These are phyloP conservation scores for Panthera leo DNA, from an alignment of 2,113 vertebrate genomes.

Conservation along the genomic window DNA sequence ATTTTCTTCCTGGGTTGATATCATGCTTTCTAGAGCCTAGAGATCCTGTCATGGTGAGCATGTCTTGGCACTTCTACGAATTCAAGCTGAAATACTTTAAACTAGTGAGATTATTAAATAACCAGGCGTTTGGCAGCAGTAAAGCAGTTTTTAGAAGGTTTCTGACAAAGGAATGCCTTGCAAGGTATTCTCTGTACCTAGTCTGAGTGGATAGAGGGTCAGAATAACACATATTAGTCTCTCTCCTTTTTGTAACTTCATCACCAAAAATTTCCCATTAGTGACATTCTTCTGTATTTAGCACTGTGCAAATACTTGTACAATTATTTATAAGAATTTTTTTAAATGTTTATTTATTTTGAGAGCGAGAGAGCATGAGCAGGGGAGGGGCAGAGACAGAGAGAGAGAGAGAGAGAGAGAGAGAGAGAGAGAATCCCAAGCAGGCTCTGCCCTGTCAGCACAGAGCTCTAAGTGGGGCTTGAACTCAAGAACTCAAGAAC, in stretches of 20 bases:
- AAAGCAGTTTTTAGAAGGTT: background rate
- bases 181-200: background rate
- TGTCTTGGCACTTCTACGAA: accelerated
- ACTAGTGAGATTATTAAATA: background rate
- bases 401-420: too few species aligned
- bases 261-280: background rate
- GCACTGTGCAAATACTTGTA: background rate
- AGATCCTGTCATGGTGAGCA: background rate
- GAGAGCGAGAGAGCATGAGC: too few species aligned
- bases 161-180: background rate
- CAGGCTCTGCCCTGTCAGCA: too few species aligned
- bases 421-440: too few species aligned
- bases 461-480: too few species aligned
- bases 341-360: too few species aligned
- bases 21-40: background rate
- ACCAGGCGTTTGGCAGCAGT: background rate
- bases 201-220: background rate
- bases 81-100: background rate
- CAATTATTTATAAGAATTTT: background rate
- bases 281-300: background rate
- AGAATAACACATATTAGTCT: background rate
- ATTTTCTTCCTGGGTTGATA: background rate
- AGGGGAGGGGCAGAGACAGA: too few species aligned
- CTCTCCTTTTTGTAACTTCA: background rate
- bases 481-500: too few species aligned